Percentiles rank a stretch among this genome's conserved stretches.
Evolutionary conservation across 2,113 vertebrate species (phyloP).

Genomic region (Myotis brandtii): DNA sequence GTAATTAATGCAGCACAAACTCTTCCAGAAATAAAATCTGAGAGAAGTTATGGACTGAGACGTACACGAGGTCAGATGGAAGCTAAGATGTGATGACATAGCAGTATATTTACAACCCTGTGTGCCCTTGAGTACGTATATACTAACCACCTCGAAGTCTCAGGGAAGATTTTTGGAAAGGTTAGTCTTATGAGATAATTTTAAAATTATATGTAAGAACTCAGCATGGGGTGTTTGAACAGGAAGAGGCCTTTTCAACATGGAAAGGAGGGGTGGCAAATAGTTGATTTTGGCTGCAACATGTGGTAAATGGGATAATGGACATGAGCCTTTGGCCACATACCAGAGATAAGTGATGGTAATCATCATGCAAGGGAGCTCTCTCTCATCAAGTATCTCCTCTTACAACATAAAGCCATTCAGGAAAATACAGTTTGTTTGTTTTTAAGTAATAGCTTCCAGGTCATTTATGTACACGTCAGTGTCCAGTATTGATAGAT

Average conservation of each 20-base stretch:
- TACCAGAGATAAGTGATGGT: background rate
- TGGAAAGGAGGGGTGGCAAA: background rate
- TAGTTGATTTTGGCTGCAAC: background rate
- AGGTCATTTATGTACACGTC: background rate
- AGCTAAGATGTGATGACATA: background rate
- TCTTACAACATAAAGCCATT: background rate
- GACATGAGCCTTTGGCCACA: background rate
- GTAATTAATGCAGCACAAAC: background rate
- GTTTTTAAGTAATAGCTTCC: background rate
- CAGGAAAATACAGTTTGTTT: background rate
- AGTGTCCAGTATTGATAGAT: background rate
- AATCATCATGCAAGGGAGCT: too few species aligned
- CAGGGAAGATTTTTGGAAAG: background rate
- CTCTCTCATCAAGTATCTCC: background rate
- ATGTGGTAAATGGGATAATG: background rate
- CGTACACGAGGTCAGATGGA: too few species aligned
- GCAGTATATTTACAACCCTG: fast-evolving
- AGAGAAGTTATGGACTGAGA: background rate
- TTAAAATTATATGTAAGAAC: background rate
- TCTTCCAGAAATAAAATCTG: background rate
- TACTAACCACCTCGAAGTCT: background rate
- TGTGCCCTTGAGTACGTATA: background rate
- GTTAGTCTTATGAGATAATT: background rate
- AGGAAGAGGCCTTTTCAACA: background rate
- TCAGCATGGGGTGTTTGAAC: background rate